Percentiles rank a stretch among this genome's conserved stretches.
Evolutionary conservation across 2,888 invertebrate species (phyloP).

Genomic region (Harpagoxenus sublaevis): DNA sequence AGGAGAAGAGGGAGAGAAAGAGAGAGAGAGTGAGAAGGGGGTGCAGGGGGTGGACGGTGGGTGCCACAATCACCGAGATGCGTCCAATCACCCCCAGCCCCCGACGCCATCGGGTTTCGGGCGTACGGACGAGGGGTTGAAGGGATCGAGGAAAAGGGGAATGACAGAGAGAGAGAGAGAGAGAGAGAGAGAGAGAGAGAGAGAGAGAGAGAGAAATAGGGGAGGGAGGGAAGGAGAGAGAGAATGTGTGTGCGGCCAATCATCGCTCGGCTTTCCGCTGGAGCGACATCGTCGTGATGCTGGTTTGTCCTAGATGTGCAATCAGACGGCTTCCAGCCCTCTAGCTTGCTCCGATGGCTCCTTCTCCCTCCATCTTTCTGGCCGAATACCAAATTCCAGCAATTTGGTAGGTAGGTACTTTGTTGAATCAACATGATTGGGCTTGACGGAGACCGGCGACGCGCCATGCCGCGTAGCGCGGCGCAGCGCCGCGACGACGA

Average conservation of each 20-base stretch:
- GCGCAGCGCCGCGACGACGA: slow-evolving; percentile 57
- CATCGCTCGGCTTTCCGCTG: slow-evolving; percentile 85
- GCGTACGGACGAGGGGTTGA: slow-evolving; percentile 72
- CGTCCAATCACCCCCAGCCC: slow-evolving; percentile 85
- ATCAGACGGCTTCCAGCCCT: slow-evolving; percentile 85
- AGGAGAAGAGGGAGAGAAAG: slow-evolving; percentile 44
- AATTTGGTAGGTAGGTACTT: slow-evolving; percentile 86
- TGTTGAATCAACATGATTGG: slow-evolving; percentile 87
- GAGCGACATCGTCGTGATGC: slow-evolving; percentile 84
- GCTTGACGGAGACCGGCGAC: slow-evolving; percentile 82
- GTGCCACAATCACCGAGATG: slow-evolving; percentile 86
- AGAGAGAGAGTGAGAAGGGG: slow-evolving; percentile 50
- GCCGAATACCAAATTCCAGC: slow-evolving; percentile 86
- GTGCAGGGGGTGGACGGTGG: slow-evolving; percentile 76
- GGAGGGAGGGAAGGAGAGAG: slow-evolving; percentile 59
- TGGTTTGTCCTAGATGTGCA: slow-evolving; percentile 86
- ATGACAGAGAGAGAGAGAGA: slow-evolving; percentile 65
- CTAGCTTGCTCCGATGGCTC: slow-evolving; percentile 75
- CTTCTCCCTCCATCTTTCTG: slow-evolving; percentile 79
- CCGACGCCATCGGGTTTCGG: slow-evolving; percentile 79
- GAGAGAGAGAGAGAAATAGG: slow-evolving; percentile 66
- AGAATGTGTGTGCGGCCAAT: slow-evolving; percentile 81
- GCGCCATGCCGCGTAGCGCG: slow-evolving; percentile 75
- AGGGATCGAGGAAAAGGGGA: slow-evolving; percentile 69
- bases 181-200: no score